phyloP scores from a whole-genome alignment of 2,113 vertebrate genomes.

The Puntigrus tetrazona region DNA sequence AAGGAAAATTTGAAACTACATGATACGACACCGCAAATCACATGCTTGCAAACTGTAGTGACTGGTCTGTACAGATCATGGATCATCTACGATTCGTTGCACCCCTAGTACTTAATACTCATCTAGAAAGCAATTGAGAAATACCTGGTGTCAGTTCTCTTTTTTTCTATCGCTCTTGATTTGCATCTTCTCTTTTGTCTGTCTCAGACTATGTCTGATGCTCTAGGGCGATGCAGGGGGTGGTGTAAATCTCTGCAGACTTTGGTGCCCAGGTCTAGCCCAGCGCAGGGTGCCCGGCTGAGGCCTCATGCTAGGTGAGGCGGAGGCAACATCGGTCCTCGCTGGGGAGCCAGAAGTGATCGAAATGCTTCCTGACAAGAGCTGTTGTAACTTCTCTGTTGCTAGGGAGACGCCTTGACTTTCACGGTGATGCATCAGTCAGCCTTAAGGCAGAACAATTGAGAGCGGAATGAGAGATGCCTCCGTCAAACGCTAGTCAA shows the following conservation, averaged over 20 bases:
- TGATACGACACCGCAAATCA: no score
- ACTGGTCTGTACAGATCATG: no score
- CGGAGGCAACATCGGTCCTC: conserved; percentile 60
- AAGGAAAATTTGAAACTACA: no score
- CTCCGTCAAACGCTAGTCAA: conserved; percentile 54
- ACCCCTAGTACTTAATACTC: neutral
- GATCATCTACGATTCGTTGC: no score
- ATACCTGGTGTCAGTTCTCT: neutral
- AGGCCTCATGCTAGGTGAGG: conserved; percentile 55
- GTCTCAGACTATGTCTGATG: conserved; percentile 34
- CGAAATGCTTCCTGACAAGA: conserved; percentile 59
- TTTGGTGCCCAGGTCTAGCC: conserved; percentile 7
- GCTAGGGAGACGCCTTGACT: conserved; percentile 66
- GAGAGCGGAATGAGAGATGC: conserved; percentile 49
- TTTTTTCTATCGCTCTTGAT: conserved; percentile 33
- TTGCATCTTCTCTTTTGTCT: conserved; percentile 14
- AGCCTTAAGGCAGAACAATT: conserved; percentile 52
- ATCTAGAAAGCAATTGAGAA: neutral
- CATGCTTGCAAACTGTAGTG: no score
- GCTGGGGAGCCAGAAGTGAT: conserved; percentile 57
- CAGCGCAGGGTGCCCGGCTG: conserved; percentile 45
- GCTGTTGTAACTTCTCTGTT: conserved; percentile 61
- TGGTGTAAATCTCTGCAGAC: conserved; percentile 8
- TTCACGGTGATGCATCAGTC: conserved; percentile 59
- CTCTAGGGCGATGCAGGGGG: neutral